Percentiles rank a stretch among this genome's conserved stretches.
Evolutionary conservation across 2,888 invertebrate species (phyloP).

Genomic region (Tuberolachnus salignus): DNA sequence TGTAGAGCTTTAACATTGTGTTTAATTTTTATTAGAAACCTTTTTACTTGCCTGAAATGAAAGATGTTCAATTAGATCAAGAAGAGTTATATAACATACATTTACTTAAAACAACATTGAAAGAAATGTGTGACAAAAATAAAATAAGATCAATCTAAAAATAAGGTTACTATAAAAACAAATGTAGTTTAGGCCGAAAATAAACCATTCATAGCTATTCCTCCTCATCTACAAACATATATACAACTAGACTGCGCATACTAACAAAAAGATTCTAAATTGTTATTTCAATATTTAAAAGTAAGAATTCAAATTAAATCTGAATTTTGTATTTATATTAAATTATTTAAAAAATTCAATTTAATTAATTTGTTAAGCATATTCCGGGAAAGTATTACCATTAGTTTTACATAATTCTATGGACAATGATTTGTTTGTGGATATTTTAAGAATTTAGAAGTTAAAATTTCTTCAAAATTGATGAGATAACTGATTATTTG

Average conservation of each 20-base stretch:
- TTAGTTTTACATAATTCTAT: slow-evolving; percentile 72
- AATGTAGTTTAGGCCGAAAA: not conserved
- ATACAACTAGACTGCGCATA: slow-evolving; percentile 74
- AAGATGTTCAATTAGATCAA: slow-evolving; percentile 45
- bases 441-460: slow-evolving; percentile 66
- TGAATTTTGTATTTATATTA: slow-evolving; percentile 46
- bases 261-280: slow-evolving; percentile 65
- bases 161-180: not conserved
- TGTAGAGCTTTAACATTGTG: not conserved
- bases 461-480: slow-evolving; percentile 64
- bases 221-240: slow-evolving; percentile 68
- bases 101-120: slow-evolving; percentile 39
- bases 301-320: slow-evolving; percentile 62
- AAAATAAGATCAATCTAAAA: not conserved
- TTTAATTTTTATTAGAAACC: slow-evolving; percentile 65
- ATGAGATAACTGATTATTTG: slow-evolving; percentile 66
- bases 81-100: slow-evolving; percentile 22
- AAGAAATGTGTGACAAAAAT: slow-evolving; percentile 57
- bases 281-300: slow-evolving; percentile 69
- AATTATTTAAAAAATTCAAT: not conserved
- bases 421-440: slow-evolving; percentile 70
- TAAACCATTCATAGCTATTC: slow-evolving; percentile 58
- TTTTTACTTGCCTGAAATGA: slow-evolving; percentile 66
- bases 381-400: slow-evolving; percentile 68
- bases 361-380: slow-evolving; percentile 63